Evolutionary conservation across 2,888 invertebrate species (phyloP), one percentile per base, ranked within the genome.

Genomic region (Druceiella hillmani): DNA sequence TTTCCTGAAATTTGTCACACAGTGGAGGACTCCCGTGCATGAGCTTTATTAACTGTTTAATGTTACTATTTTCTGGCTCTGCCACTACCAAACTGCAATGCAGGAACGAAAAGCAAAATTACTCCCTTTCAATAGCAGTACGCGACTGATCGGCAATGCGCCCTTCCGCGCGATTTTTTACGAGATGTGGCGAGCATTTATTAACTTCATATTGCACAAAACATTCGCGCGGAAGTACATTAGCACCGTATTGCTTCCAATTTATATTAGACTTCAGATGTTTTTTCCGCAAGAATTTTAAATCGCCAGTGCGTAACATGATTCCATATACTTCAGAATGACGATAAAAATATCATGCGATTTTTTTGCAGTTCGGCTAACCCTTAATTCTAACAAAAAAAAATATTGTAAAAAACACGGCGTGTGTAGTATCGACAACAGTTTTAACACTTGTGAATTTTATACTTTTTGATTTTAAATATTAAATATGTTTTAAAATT

Each of bases 311-410:
- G 27, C 27, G 27, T 12, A 27, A 27, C 14, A 27, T n/a, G 27
- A 27, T 27, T 27, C 27, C 12, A 27, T 27, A 14, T 27, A 14
- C 14, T 27, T 13, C 27, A 27, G 27, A 49, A 48, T 40, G 42
- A 36, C 36, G 45, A 40, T 30, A 49, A 45, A 25, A 43, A 42
- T 36, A n/a, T n/a, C n/a, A n/a, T n/a, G n/a, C n/a, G n/a, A n/a
- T n/a, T n/a, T n/a, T n/a, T n/a, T n/a, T n/a, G n/a, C n/a, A n/a
- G n/a, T n/a, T n/a, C n/a, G n/a, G n/a, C n/a, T n/a, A n/a, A n/a
- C n/a, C n/a, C n/a, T n/a, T n/a, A n/a, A n/a, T n/a, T n/a, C n/a
- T n/a, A n/a, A n/a, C n/a, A n/a, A n/a, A n/a, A n/a, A n/a, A n/a
- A n/a, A n/a, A n/a, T n/a, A n/a, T n/a, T n/a, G n/a, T n/a, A n/a